phyloP scores from a whole-genome alignment of 2,888 invertebrate genomes.

The Acutogordius australiensis region DNA sequence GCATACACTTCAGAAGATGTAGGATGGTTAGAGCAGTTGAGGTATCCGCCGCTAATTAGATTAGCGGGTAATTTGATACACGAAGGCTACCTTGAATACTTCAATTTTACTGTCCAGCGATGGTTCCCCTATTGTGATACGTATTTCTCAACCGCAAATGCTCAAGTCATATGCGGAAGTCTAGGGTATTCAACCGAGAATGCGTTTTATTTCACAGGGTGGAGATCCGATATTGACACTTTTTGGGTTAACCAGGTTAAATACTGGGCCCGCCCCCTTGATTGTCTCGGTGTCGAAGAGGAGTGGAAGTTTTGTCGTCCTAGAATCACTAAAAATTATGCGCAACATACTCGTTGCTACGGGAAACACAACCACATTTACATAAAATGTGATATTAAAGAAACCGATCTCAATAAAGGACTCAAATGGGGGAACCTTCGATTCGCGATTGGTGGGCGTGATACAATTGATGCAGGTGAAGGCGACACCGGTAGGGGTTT shows the following conservation, averaged over 20 bases:
- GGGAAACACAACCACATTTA: background rate
- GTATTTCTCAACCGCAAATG: background rate
- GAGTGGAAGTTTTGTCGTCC: background rate
- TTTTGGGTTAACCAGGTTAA: background rate
- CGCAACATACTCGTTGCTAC: slow-evolving; percentile 1
- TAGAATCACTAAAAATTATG: background rate
- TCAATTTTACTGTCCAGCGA: background rate
- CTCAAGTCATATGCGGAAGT: background rate
- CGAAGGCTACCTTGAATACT: slow-evolving; percentile 7
- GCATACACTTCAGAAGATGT: background rate
- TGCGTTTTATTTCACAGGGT: background rate
- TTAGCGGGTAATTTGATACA: background rate
- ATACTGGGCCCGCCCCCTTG: slow-evolving; percentile 3
- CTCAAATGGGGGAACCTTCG: background rate
- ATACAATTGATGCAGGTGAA: background rate
- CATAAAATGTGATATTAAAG: background rate
- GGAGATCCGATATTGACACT: background rate
- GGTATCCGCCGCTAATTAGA: background rate
- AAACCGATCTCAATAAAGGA: background rate
- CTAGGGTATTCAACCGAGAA: background rate
- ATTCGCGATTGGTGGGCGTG: background rate
- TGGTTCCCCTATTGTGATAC: slow-evolving; percentile 6
- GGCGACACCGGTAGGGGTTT: background rate
- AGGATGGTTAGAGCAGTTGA: too few relatives aligned
- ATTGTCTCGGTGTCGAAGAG: background rate